Percentiles rank a stretch among this genome's conserved stretches.
These are phyloP conservation scores for Tychaedon coryphoeus DNA, from an alignment of 2,113 vertebrate species.

Conservation along the genomic window DNA sequence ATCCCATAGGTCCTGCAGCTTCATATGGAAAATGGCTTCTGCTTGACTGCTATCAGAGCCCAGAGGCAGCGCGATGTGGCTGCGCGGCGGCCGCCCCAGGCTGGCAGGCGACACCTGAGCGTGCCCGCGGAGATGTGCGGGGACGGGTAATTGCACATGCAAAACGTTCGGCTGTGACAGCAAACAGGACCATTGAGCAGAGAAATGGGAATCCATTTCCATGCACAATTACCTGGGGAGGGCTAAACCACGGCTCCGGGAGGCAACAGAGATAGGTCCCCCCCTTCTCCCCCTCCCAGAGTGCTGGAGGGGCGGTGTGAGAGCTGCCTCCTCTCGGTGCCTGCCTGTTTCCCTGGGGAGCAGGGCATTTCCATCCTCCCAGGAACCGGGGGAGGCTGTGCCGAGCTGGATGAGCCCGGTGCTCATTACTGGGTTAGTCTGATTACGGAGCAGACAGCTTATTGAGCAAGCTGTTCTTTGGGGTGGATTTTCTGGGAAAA, in stretches of 20 bases:
- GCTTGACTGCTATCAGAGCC: slow-evolving; percentile 4
- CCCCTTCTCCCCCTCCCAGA: background rate
- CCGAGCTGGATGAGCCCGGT: background rate
- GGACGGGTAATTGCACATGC: slow-evolving; percentile 24
- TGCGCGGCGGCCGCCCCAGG: background rate
- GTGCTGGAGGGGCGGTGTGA: background rate
- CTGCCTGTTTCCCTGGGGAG: background rate
- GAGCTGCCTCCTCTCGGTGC: background rate
- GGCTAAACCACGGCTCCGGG: background rate
- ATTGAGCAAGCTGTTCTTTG: background rate
- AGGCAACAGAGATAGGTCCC: background rate
- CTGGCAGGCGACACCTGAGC: slow-evolving; percentile 13
- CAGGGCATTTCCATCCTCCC: background rate
- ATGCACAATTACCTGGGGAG: slow-evolving; percentile 2
- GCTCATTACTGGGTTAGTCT: background rate
- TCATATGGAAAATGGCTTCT: slow-evolving; percentile 45
- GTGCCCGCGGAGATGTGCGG: background rate
- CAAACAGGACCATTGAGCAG: slow-evolving; percentile 28
- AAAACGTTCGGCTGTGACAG: slow-evolving; percentile 7
- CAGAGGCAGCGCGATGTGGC: background rate
- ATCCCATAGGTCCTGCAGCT: slow-evolving; percentile 18
- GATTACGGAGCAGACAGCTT: background rate
- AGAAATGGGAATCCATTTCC: slow-evolving; percentile 32
- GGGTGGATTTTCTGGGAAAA: background rate
- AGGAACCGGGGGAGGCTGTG: rapidly evolving